Evolutionary conservation across 1,140 invertebrate genomes (phyloP), one percentile per base, ranked within the genome.

Genomic region (Acyrthosiphon pisum): DNA sequence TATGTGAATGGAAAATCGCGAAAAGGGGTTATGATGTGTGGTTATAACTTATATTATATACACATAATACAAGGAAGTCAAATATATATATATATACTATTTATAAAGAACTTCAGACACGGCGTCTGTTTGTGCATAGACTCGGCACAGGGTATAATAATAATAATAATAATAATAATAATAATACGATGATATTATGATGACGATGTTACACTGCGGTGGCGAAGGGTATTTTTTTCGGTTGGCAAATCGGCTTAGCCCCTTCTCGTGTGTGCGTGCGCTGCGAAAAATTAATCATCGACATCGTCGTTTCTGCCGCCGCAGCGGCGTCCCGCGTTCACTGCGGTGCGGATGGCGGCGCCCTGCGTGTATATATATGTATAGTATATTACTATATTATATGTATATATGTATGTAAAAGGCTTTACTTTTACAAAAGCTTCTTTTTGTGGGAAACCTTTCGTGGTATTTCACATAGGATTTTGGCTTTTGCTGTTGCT

Each of bases 361-460:
- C 35, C n/a, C 26, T 14, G 30, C 46, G 87, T n/a, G 22, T 87
- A 87, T 53, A 22, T 53, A 53, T 53, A 53, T 50, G n/a, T n/a
- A n/a, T n/a, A n/a, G n/a, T n/a, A n/a, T n/a, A n/a, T n/a, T n/a
- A 50, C 1, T 48, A 48, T 48, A 48, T 48, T 48, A 48, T 48
- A 18, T 48, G 48, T 50, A 18, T 88, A 48, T n/a, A 48, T 48
- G 37, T 87, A 87, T 44, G 44, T 41, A 88, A 88, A 88, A 88
- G 87, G 87, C 87, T 88, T 88, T 88, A 50, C 46, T 88, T 88
- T 88, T 88, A 88, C 87, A 88, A 88, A 88, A 88, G 87, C 87
- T 88, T 53, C 87, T 88, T 50, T 88, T 53, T 88, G 46, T 22
- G 87, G 87, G 87, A 88, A 88, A 88, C 87, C 87, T 88, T 88